These are phyloP conservation scores for Listronotus bonariensis DNA, from an alignment of 1,140 invertebrate genomes.

Conservation along the genomic window DNA sequence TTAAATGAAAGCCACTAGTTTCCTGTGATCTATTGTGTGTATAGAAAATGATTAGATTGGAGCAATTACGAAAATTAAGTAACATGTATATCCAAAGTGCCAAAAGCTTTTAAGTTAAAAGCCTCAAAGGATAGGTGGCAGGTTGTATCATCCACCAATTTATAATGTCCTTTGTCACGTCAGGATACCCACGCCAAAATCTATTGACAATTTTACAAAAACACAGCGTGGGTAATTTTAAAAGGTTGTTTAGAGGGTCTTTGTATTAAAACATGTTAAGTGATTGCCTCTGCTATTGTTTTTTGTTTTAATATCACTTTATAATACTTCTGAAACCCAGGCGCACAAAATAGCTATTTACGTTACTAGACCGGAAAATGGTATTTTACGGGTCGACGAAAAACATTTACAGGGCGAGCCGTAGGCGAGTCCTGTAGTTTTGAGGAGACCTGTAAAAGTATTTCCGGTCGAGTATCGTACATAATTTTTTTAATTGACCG, in stretches of 20 bases:
- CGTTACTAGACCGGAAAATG: too few relatives aligned
- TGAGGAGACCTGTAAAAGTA: too few relatives aligned
- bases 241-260: constrained; percentile 12
- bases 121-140: constrained; percentile 44
- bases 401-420: too few relatives aligned
- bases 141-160: constrained; percentile 44
- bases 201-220: constrained; percentile 31
- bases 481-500: too few relatives aligned
- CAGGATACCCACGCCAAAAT: constrained; percentile 25
- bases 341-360: too few relatives aligned
- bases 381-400: too few relatives aligned
- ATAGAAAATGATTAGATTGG: constrained; percentile 42
- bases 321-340: too few relatives aligned
- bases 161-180: constrained; percentile 39
- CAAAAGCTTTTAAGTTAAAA: constrained; percentile 55
- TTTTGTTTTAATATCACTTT: too few relatives aligned
- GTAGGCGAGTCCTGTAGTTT: too few relatives aligned
- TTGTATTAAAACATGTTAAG: constrained; percentile 1
- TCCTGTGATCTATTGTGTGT: constrained; percentile 37
- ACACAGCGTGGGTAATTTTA: constrained; percentile 26
- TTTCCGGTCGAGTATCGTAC: too few relatives aligned
- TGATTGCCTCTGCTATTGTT: too few relatives aligned
- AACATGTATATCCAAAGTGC: constrained; percentile 51
- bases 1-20: constrained; percentile 43
- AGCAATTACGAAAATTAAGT: constrained; percentile 54